phyloP scores from a whole-genome alignment of 2,797 vertebrate species.

The Platalea minor region DNA sequence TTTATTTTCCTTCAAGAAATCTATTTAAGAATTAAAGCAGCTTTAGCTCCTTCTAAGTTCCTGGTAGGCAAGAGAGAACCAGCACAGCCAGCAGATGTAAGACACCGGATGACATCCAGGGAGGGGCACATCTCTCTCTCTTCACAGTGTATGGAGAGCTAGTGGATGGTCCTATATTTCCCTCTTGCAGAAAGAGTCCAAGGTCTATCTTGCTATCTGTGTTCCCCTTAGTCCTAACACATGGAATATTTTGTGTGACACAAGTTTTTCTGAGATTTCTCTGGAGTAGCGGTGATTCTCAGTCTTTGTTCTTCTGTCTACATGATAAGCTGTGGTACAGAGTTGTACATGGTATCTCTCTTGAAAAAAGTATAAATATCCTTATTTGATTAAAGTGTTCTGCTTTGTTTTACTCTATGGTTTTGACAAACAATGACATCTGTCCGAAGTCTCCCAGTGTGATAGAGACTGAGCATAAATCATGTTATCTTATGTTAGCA shows the following conservation, averaged over 20 bases:
- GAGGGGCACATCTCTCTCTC: rapidly evolving
- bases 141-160: not conserved
- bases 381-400: not conserved
- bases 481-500: conserved; percentile 58
- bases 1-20: not conserved
- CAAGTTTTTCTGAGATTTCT: not conserved
- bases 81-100: not conserved
- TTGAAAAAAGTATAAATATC: not conserved
- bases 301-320: not conserved
- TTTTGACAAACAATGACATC: conserved; percentile 49
- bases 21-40: not conserved
- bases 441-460: conserved; percentile 47
- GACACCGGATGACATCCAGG: not conserved
- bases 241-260: not conserved
- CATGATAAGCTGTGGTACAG: not conserved
- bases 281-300: not conserved
- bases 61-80: not conserved
- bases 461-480: conserved; percentile 60
- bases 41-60: not conserved
- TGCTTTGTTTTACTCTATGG: conserved; percentile 33
- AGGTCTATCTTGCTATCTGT: not conserved
- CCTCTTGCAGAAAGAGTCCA: not conserved
- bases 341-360: not conserved
- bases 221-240: not conserved
- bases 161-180: not conserved